Evolutionary conservation across 2,888 invertebrate genomes (phyloP).

Genomic region (Drosophila acutilabella): DNA sequence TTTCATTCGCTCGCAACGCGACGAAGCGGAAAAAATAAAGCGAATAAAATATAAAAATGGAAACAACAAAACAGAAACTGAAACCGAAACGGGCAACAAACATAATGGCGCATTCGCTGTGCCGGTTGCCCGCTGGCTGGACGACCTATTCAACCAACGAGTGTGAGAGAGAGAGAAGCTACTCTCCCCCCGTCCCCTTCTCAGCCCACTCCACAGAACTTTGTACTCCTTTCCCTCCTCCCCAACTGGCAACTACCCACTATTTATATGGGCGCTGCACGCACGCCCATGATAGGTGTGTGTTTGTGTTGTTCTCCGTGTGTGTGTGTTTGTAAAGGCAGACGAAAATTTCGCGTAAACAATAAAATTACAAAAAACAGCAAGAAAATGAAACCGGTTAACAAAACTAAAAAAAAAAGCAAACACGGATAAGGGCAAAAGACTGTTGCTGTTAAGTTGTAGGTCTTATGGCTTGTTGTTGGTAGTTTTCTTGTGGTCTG

Average conservation of each 20-base stretch:
- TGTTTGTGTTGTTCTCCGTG: conserved; percentile 6
- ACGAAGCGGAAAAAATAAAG: conserved; percentile 80
- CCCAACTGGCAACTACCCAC: conserved; percentile 47
- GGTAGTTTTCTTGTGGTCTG: conserved; percentile 34
- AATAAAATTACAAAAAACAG: conserved; percentile 68
- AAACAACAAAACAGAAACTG: conserved; percentile 66
- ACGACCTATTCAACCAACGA: conserved; percentile 11
- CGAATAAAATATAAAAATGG: conserved; percentile 78
- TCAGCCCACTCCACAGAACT: background rate
- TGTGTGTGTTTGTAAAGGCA: conserved; percentile 37
- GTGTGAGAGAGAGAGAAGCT: conserved; percentile 19
- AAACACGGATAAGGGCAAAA: conserved; percentile 40
- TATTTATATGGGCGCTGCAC: conserved; percentile 63
- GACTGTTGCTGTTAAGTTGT: conserved; percentile 24
- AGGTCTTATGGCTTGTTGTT: conserved; percentile 15
- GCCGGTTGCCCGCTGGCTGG: conserved; percentile 57
- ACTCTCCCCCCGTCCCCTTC: conserved; percentile 6
- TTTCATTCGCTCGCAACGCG: conserved; percentile 80
- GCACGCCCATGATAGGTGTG: conserved; percentile 64
- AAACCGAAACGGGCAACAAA: conserved; percentile 54
- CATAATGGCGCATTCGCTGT: conserved; percentile 73
- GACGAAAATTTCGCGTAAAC: conserved; percentile 73
- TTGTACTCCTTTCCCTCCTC: background rate
- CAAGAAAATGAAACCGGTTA: conserved; percentile 62
- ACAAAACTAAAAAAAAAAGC: conserved; percentile 27